Evolutionary conservation across 2,113 vertebrate species (phyloP).

Genomic region (Sakesphorus luctuosus): DNA sequence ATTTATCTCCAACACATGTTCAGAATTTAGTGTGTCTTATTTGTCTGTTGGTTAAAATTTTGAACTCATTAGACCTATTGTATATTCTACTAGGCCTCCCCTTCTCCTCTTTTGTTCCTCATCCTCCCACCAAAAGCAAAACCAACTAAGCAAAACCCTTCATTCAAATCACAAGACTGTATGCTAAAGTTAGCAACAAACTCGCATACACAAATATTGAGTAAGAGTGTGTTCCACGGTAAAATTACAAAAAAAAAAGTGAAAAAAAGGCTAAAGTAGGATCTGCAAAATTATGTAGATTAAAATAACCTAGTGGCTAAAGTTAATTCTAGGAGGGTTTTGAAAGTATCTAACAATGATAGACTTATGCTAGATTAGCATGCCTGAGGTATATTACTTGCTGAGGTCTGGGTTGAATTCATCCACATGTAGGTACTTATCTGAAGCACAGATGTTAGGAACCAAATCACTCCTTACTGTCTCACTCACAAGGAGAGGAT

Average conservation of each 20-base stretch:
- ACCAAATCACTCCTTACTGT: neutral
- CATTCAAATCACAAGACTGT: neutral
- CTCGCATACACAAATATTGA: neutral
- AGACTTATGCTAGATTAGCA: neutral
- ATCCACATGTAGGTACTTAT: neutral
- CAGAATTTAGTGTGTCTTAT: neutral
- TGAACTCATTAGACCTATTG: neutral
- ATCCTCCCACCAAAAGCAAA: neutral
- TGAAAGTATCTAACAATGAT: neutral
- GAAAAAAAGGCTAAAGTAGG: neutral
- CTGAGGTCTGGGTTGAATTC: neutral
- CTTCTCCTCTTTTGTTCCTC: neutral
- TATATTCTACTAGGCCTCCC: neutral
- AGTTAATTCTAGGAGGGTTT: neutral
- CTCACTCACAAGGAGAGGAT: neutral
- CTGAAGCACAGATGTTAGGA: neutral
- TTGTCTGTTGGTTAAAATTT: neutral
- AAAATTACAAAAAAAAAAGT: neutral
- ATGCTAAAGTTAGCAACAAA: neutral
- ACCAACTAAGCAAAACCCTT: neutral
- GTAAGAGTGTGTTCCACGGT: neutral
- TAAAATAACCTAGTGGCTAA: neutral
- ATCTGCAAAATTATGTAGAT: neutral
- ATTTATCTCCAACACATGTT: neutral
- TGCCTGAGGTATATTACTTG: neutral